Percentiles rank a stretch among this genome's conserved stretches.
phyloP scores from a whole-genome alignment of 2,113 vertebrate species.

The Mus musculus region DNA sequence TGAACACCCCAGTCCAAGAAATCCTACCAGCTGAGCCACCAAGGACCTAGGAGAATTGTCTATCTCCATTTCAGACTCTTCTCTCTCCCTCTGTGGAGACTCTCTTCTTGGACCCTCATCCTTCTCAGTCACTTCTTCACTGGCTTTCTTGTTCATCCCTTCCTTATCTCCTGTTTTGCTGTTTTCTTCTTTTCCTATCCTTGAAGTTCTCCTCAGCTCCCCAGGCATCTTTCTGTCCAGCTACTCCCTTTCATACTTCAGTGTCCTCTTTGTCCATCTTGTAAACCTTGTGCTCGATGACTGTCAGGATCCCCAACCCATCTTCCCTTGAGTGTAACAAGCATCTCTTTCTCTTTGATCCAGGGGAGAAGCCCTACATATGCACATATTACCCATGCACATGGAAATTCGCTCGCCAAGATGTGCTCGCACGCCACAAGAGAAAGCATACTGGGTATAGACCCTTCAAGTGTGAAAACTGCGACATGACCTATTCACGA shows the following conservation, averaged over 20 bases:
- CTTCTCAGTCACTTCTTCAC: neutral
- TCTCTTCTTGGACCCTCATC: neutral
- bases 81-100: neutral
- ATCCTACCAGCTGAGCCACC: neutral
- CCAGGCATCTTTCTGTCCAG: neutral
- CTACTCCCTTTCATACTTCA: neutral
- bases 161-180: neutral
- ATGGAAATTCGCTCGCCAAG: neutral
- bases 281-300: neutral
- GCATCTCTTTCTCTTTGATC: constrained; percentile 1
- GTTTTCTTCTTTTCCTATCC: neutral
- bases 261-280: too few relatives aligned
- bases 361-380: constrained; percentile 74
- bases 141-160: neutral
- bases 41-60: neutral
- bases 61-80: neutral
- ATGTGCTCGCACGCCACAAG: constrained; percentile 52
- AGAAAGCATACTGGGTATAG: constrained; percentile 25
- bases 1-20: neutral
- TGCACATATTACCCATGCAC: neutral
- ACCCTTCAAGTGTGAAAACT: neutral
- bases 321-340: neutral
- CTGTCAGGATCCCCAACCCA: neutral
- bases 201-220: neutral
- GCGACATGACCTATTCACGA: neutral